These are phyloP conservation scores for Desmophyllum pertusum DNA, from an alignment of 92 coral and sea anemone species.

Conservation along the genomic window DNA sequence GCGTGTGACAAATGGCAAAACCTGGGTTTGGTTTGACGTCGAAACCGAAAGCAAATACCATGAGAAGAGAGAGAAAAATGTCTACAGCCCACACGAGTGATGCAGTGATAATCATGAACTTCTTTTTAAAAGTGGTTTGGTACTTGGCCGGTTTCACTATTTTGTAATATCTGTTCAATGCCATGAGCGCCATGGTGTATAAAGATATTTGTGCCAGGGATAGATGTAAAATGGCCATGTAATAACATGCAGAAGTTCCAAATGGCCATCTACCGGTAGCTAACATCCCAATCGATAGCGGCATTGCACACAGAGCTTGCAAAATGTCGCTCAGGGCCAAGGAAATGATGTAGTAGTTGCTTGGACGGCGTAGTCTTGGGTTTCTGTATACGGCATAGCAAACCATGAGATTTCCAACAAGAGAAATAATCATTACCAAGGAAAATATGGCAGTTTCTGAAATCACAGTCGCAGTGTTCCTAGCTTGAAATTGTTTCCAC, in stretches of 20 bases:
- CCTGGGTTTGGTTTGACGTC: not conserved
- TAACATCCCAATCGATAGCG: constrained; percentile 17
- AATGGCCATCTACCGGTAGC: constrained; percentile 44
- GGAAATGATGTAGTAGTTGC: constrained; percentile 44
- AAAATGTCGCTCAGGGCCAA: constrained; percentile 45
- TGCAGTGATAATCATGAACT: constrained; percentile 14
- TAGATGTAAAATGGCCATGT: not conserved
- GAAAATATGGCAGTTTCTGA: not conserved
- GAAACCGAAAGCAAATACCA: not conserved
- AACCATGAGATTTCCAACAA: constrained; percentile 44
- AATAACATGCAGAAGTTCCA: not conserved
- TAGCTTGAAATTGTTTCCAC: not conserved
- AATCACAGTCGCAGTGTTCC: not conserved
- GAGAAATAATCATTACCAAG: not conserved
- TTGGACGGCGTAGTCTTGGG: constrained; percentile 33
- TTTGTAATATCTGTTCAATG: constrained; percentile 32
- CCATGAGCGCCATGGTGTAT: constrained; percentile 35
- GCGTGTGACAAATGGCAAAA: not conserved
- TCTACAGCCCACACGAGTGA: not conserved
- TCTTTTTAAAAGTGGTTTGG: constrained; percentile 8
- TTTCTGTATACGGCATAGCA: constrained; percentile 38
- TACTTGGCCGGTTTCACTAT: constrained; percentile 31
- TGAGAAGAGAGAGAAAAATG: not conserved
- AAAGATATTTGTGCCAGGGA: constrained; percentile 1
- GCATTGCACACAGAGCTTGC: constrained; percentile 38